Evolutionary conservation across 2,797 vertebrate species (phyloP).

Genomic region (Garrulus glandarius): DNA sequence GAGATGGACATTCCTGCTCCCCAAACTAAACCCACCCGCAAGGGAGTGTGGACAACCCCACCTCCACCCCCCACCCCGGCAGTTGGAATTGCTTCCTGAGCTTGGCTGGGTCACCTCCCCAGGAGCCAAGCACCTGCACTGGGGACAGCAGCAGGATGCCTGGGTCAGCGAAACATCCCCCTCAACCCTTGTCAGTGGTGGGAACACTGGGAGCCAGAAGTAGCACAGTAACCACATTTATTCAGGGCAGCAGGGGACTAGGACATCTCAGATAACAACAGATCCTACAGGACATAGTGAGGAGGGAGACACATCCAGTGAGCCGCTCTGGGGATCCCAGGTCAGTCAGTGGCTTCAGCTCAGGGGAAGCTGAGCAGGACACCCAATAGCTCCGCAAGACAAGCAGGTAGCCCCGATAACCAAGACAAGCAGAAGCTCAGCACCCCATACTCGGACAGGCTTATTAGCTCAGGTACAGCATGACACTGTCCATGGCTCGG

Average conservation of each 20-base stretch:
- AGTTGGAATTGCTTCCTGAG: not conserved
- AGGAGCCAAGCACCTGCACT: not conserved
- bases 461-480: not conserved
- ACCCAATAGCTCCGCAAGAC: not conserved
- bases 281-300: not conserved
- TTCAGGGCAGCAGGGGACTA: not conserved
- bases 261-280: not conserved
- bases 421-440: not conserved
- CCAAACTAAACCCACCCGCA: not conserved
- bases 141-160: not conserved
- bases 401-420: not conserved
- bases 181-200: not conserved
- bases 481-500: accelerated
- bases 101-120: not conserved
- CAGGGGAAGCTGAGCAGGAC: not conserved
- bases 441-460: not conserved
- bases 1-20: not conserved
- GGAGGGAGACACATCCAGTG: not conserved
- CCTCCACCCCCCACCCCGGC: accelerated
- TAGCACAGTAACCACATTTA: not conserved
- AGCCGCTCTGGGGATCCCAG: not conserved
- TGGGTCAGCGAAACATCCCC: not conserved
- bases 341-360: not conserved
- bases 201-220: not conserved
- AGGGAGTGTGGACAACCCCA: not conserved